Evolutionary conservation across 2,113 vertebrate species (phyloP).

Genomic region (Hipposideros armiger): DNA sequence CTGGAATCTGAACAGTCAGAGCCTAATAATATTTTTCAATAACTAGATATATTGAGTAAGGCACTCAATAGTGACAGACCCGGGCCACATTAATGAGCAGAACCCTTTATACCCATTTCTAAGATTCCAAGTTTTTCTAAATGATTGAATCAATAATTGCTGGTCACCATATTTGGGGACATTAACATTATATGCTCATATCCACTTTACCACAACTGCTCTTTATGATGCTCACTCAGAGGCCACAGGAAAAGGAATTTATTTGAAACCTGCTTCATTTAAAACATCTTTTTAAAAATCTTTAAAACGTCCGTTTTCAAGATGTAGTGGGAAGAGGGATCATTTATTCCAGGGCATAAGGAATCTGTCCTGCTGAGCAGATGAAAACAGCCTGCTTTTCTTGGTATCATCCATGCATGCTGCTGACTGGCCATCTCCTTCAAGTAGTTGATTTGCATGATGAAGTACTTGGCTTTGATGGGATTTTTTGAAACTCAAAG

Average conservation of each 20-base stretch:
- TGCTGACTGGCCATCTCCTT: slow-evolving; percentile 66
- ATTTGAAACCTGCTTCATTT: slow-evolving; percentile 81
- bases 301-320: slow-evolving; percentile 72
- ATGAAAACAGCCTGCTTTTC: slow-evolving; percentile 82
- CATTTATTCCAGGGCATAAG: slow-evolving; percentile 76
- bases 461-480: slow-evolving; percentile 64
- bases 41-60: not conserved
- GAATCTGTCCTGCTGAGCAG: slow-evolving; percentile 83
- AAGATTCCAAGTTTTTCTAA: not conserved
- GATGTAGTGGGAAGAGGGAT: not conserved
- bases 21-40: not conserved
- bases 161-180: not conserved
- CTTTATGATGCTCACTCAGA: slow-evolving; percentile 26
- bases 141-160: not conserved
- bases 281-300: slow-evolving; percentile 56
- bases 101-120: not conserved
- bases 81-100: not conserved
- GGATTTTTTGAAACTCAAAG: slow-evolving; percentile 76
- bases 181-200: not conserved
- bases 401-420: slow-evolving; percentile 45
- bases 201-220: not conserved
- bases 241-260: slow-evolving; percentile 69
- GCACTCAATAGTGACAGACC: not conserved
- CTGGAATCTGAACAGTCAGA: not conserved
- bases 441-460: slow-evolving; percentile 72